phyloP scores from a whole-genome alignment of 2,113 vertebrate genomes.

The Pollimyrus isidori region DNA sequence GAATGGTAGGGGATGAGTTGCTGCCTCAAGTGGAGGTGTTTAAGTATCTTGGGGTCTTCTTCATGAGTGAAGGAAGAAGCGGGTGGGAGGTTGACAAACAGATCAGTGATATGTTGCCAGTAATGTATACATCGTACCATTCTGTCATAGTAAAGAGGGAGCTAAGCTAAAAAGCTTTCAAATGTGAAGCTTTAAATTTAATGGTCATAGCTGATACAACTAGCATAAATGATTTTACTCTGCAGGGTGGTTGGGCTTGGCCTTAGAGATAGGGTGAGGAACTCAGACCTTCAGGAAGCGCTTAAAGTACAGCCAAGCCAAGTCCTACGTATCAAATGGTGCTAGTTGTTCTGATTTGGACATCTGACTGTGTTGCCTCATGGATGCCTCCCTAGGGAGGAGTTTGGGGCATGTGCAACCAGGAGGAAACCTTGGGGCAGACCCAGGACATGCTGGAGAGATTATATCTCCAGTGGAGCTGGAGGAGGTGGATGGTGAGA shows the following conservation, averaged over 20 bases:
- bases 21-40: not conserved
- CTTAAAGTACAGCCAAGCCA: not conserved
- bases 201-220: too few species aligned
- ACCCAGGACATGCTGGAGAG: too few species aligned
- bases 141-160: not conserved
- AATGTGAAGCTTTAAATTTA: not conserved
- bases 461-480: too few species aligned
- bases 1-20: not conserved
- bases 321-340: not conserved
- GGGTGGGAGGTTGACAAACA: too few species aligned
- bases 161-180: not conserved
- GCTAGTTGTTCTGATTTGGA: not conserved
- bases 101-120: not conserved
- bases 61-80: not conserved
- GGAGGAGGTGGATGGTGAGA: too few species aligned
- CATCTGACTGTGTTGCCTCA: not conserved
- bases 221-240: not conserved
- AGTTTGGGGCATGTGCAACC: too few species aligned
- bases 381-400: not conserved
- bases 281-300: not conserved
- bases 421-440: too few species aligned
- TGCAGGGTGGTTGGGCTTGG: not conserved
- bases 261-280: not conserved
- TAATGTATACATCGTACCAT: not conserved
- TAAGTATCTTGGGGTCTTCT: not conserved